phyloP scores from a whole-genome alignment of 2,113 vertebrate genomes.

The Eulemur macaco region DNA sequence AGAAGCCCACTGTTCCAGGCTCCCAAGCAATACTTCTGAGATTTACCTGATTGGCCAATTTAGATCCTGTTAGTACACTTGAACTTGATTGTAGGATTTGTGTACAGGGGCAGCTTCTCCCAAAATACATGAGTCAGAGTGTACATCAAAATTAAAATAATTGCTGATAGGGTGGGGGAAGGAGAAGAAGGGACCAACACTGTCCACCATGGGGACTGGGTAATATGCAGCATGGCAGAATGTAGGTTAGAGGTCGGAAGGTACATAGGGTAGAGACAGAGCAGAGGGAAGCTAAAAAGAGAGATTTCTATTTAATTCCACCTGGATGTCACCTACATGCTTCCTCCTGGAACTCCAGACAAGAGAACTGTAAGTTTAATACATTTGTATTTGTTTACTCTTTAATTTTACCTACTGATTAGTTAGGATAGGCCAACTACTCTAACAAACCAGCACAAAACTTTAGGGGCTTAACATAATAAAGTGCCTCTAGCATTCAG shows the following conservation, averaged over 20 bases:
- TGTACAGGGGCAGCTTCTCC: too few relatives aligned
- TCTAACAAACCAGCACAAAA: background rate
- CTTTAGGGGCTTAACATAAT: background rate
- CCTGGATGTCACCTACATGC: background rate
- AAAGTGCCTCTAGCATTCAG: background rate
- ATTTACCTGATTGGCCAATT: background rate
- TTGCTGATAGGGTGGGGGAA: too few relatives aligned
- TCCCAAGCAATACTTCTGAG: background rate
- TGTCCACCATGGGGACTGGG: rapidly evolving
- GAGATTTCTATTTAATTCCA: background rate
- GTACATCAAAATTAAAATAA: background rate
- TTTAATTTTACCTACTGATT: background rate
- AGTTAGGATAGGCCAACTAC: background rate
- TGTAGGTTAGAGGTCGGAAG: background rate
- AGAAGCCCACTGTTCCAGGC: background rate
- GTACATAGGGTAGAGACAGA: background rate
- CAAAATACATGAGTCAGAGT: background rate
- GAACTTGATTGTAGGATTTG: background rate
- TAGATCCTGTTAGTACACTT: background rate
- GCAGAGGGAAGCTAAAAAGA: background rate
- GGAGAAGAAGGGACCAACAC: background rate
- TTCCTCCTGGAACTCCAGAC: too few relatives aligned
- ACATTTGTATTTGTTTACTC: background rate
- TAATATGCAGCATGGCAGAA: rapidly evolving
- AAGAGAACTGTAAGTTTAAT: background rate